These are phyloP conservation scores for Sinocyclocheilus maitianheensis DNA, from an alignment of 2,113 vertebrate species.

Conservation along the genomic window DNA sequence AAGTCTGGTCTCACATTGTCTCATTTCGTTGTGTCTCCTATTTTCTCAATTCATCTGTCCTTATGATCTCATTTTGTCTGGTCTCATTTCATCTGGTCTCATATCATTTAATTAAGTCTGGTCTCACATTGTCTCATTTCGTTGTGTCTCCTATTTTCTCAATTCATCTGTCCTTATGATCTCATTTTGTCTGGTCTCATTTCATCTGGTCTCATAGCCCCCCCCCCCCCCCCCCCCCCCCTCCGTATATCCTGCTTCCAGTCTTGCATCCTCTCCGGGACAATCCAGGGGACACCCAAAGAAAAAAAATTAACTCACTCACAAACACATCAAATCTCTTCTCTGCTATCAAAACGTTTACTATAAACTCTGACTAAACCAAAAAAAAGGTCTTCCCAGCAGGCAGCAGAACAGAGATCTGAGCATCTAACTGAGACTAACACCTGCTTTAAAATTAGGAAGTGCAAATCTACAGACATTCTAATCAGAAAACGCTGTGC, in stretches of 20 bases:
- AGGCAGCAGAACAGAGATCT: not conserved
- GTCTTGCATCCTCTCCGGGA: slow-evolving; percentile 19
- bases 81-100: too few species aligned
- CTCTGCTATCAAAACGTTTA: too few species aligned
- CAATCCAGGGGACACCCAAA: slow-evolving; percentile 6
- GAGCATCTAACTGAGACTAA: not conserved
- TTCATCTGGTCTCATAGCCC: too few species aligned
- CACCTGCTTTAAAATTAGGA: not conserved
- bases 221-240: not conserved
- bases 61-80: too few species aligned
- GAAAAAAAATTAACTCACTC: not conserved
- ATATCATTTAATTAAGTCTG: too few species aligned
- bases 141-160: too few species aligned
- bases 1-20: too few species aligned
- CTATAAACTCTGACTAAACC: not conserved
- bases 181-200: too few species aligned
- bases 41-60: too few species aligned
- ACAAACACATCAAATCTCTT: slow-evolving; percentile 5
- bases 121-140: too few species aligned
- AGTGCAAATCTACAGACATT: not conserved
- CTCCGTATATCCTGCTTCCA: not conserved
- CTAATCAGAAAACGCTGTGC: not conserved
- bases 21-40: too few species aligned
- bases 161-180: too few species aligned
- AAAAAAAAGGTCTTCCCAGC: not conserved